These are phyloP conservation scores for Hemichromis elongatus DNA, from an alignment of 2,113 vertebrate genomes.

Conservation along the genomic window DNA sequence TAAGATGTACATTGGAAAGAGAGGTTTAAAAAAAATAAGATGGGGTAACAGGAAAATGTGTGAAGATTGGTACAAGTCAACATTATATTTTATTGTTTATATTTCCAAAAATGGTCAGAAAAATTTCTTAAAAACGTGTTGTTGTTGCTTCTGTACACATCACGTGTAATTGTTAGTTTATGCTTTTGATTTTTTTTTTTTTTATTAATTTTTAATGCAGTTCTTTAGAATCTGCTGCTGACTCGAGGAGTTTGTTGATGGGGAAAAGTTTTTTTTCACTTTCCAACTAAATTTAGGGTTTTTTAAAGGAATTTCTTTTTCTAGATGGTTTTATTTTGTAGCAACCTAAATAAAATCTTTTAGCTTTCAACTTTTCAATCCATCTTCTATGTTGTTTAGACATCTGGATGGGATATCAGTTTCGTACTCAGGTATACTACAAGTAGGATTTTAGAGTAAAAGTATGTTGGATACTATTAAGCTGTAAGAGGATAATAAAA, in stretches of 20 bases:
- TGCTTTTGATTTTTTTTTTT: not conserved
- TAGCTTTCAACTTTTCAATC: not conserved
- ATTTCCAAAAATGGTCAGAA: not conserved
- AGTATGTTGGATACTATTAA: not conserved
- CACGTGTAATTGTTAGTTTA: not conserved
- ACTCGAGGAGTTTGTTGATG: not conserved
- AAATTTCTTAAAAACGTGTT: not conserved
- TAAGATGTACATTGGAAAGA: not conserved
- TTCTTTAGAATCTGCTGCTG: not conserved
- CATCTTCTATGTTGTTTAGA: not conserved
- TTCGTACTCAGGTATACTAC: not conserved
- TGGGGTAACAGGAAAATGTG: constrained; percentile 11
- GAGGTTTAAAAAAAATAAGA: not conserved
- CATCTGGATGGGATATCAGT: not conserved
- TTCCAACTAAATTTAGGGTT: not conserved
- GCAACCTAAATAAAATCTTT: no score
- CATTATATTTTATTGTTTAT: not conserved
- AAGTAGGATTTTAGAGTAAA: not conserved
- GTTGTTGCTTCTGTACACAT: not conserved
- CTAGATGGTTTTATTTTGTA: not conserved
- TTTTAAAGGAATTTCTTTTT: not conserved
- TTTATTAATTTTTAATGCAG: not conserved
- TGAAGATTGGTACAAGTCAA: constrained; percentile 18
- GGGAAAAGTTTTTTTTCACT: not conserved
- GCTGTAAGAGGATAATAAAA: not conserved